Evolutionary conservation across 2,113 vertebrate genomes (phyloP), one percentile per base, ranked within the genome.

Genomic region (Ariopsis seemanni): DNA sequence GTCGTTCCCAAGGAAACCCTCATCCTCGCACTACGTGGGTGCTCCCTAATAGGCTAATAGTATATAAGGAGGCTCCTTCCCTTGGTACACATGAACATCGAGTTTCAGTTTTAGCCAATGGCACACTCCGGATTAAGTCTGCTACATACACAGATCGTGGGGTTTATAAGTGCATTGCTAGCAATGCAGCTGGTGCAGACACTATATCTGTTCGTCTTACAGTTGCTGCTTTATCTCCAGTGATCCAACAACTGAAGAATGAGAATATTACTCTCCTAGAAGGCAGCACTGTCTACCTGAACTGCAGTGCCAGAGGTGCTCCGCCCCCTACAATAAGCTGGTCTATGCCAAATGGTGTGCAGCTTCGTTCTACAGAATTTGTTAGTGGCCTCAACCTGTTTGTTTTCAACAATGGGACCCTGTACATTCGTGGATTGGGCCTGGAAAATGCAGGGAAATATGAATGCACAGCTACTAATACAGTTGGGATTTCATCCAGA

Each of bases 331-430:
- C 3, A 30, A 92, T 98, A 52, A 96, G 92, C 85, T 99, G 97
- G 98, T 92, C 94, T 58, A 95, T 96, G 4, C 92, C 94, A 0
- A 95, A 96, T 1, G 96, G 97, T 0, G 89, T 93, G 0, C 96
- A 95, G 48, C 87, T 98, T n/a, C 92, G 93, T 11, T 93, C 96
- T 0, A 96, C 97, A 0, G 95, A 97, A 91, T 96, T 96, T 82
- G 77, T 96, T 12, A 93, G 88, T 17, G 95, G 95, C 7, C 88
- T 48, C 9, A 96, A 96, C 90, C 78, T 95, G 0, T 93, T 95
- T 57, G 96, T 98, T 80, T 97, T 98, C 90, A 96, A 96, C 62
- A 99, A 99, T 18, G 98, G 98, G 4, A 99, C 98, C 0, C 96
- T 99, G 0, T 93, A 95, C 83, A 94, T 99, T 78, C 94, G 92